Base-by-base conservation (phyloP, 2,888 invertebrate genomes). In the Dicycla oo region DNA sequence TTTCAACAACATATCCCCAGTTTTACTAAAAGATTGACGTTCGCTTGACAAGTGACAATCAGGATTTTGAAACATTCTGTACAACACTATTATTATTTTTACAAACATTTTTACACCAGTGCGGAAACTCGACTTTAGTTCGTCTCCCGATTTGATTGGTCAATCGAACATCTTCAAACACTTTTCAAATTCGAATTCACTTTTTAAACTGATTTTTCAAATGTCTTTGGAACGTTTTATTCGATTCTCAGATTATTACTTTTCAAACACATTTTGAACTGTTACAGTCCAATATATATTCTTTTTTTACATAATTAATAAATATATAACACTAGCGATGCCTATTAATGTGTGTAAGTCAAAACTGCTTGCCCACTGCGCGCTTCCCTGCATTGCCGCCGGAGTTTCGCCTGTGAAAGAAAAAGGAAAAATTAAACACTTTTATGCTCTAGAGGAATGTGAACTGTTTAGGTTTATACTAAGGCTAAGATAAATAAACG, bases 371-470 rank as follows among this genome's bases (percentile, higher is more conserved):
- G 92, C 88, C 93, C 95, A 95, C 71, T 94, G 93, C 5, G 94
- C 96, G 63, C 97, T 97, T 87, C 98, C 98, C 94, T 98, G 98
- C 98, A 98, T 98, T 60, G 98, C 98, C 72, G 98, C 98, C 87
- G 98, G 98, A 92, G 98, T 98, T 96, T 98, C 98, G 88, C 98
- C 98, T 98, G 97, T 6, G 72, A 87, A 87, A 71, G 83, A 89
- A 88, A 80, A 64, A 69, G 68, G 8, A 65, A 1, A 56, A 13
- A 23, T 51, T 30, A 61, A 38, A 43, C 47, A 10, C 7, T 6
- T 0, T 23, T 11, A 11, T 45, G 6, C 15, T 70, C 13, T 51
- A 15, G 15, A 20, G 40, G 26, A n/a, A 3, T 23, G 18, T 38
- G 7, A 38, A 38, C 38, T 38, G 38, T 34, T 34, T 34, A 4